Evolutionary conservation across 1,140 invertebrate genomes (phyloP).

Genomic region (Calycopis cecrops): DNA sequence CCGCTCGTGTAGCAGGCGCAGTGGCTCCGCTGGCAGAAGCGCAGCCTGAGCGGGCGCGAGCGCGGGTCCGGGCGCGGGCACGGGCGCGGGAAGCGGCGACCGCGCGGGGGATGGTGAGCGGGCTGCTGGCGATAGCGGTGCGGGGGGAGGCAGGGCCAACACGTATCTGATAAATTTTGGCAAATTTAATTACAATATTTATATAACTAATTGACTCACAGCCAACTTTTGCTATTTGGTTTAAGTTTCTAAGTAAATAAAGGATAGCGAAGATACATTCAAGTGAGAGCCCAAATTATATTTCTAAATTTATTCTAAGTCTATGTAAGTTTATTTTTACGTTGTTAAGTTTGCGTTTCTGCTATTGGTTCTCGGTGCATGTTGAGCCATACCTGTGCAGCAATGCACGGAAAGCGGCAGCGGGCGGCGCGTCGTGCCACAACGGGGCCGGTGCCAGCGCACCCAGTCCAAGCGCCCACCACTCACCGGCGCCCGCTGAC

Average conservation of each 20-base stretch:
- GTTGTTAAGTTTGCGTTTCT: too few relatives aligned
- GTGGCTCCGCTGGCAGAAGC: conserved; percentile 33
- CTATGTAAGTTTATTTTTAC: too few relatives aligned
- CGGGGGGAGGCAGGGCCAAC: conserved; percentile 64
- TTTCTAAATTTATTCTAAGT: too few relatives aligned
- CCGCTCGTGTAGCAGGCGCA: conserved; percentile 46
- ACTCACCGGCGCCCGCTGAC: conserved; percentile 45
- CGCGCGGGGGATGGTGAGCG: conserved; percentile 66
- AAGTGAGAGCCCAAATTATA: too few relatives aligned
- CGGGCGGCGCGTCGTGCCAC: conserved; percentile 51
- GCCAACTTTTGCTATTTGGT: too few relatives aligned
- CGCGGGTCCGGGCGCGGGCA: conserved; percentile 69
- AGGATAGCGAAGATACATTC: too few relatives aligned
- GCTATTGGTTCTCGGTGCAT: background rate
- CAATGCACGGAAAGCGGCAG: conserved; percentile 52
- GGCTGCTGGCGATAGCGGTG: conserved; percentile 67
- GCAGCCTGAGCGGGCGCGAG: conserved; percentile 30
- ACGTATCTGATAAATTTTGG: conserved; percentile 43
- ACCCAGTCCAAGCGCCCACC: conserved; percentile 54
- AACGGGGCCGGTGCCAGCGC: conserved; percentile 37
- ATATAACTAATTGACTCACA: too few relatives aligned
- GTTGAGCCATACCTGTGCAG: conserved; percentile 43
- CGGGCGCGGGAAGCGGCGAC: conserved; percentile 43
- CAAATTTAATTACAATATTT: too few relatives aligned
- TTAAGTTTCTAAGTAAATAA: too few relatives aligned